Conservation (phyloP, 2,797 vertebrate species). For the Bufotes viridis region DNA sequence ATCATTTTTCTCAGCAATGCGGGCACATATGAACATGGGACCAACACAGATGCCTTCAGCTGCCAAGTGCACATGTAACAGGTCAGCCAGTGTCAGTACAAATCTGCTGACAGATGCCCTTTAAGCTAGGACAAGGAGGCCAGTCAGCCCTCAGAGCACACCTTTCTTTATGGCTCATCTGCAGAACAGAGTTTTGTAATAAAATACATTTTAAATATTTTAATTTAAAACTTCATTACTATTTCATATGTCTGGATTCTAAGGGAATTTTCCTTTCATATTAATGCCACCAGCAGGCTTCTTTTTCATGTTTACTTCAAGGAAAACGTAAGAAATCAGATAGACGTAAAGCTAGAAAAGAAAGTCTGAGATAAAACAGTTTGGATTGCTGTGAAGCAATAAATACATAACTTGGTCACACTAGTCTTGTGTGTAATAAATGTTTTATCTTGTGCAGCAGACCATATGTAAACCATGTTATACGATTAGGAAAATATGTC, state of each 20-base stretch:
- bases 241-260: too few relatives aligned
- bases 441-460: slow-evolving; percentile 14
- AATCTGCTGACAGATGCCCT: too few relatives aligned
- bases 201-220: not conserved
- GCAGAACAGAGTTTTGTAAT: not conserved
- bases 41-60: too few relatives aligned
- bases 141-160: not conserved
- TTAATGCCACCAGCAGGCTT: not conserved
- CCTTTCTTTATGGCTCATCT: not conserved
- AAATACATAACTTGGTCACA: slow-evolving; percentile 17
- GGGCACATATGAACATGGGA: too few relatives aligned
- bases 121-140: too few relatives aligned
- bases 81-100: too few relatives aligned
- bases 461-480: slow-evolving; percentile 31
- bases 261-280: not conserved
- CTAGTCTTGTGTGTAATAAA: not conserved
- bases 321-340: slow-evolving; percentile 26
- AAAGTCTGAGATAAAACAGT: not conserved
- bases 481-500: slow-evolving; percentile 4
- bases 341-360: not conserved
- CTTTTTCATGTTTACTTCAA: slow-evolving; percentile 26
- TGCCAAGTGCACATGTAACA: too few relatives aligned
- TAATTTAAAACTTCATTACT: not conserved
- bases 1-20: too few relatives aligned
- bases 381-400: slow-evolving; percentile 7